Evolutionary conservation across 2,113 vertebrate genomes (phyloP).

Genomic region (Corythoichthys intestinalis): DNA sequence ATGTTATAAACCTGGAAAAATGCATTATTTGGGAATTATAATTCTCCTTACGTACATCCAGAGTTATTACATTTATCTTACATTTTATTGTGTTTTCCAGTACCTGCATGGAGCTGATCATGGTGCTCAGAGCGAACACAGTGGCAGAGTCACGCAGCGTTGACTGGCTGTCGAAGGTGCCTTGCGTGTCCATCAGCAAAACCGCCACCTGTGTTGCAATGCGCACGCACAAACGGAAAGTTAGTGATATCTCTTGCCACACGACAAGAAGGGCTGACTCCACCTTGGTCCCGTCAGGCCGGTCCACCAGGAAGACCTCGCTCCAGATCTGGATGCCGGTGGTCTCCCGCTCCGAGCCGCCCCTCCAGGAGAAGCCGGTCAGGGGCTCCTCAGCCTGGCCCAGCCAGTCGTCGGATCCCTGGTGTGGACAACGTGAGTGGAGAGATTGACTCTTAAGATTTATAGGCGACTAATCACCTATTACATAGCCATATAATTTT

Average conservation of each 20-base stretch:
- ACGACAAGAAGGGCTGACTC: neutral
- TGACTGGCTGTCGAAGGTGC: conserved; percentile 97
- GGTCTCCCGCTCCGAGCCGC: conserved; percentile 94
- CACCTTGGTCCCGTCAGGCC: conserved; percentile 90
- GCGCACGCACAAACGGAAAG: neutral
- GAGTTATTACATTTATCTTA: too few species aligned
- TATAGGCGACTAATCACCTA: too few species aligned
- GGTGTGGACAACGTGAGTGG: neutral
- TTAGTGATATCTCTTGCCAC: neutral
- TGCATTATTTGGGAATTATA: too few species aligned
- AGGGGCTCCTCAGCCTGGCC: conserved; percentile 88
- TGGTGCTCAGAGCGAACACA: conserved; percentile 96
- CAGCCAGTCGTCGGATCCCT: conserved; percentile 87
- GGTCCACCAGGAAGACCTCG: conserved; percentile 92
- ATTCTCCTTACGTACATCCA: too few species aligned
- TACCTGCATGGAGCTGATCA: conserved; percentile 99
- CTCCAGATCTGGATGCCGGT: conserved; percentile 99
- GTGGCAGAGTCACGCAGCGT: conserved; percentile 95
- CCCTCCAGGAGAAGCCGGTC: conserved; percentile 96
- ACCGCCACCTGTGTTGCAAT: conserved; percentile 81
- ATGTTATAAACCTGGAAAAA: conserved; percentile 83
- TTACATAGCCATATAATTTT: too few species aligned
- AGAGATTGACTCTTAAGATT: too few species aligned
- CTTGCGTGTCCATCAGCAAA: conserved; percentile 95
- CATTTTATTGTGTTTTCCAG: neutral